These are phyloP conservation scores for Mallotus villosus DNA, from an alignment of 2,797 vertebrate genomes.

Conservation along the genomic window DNA sequence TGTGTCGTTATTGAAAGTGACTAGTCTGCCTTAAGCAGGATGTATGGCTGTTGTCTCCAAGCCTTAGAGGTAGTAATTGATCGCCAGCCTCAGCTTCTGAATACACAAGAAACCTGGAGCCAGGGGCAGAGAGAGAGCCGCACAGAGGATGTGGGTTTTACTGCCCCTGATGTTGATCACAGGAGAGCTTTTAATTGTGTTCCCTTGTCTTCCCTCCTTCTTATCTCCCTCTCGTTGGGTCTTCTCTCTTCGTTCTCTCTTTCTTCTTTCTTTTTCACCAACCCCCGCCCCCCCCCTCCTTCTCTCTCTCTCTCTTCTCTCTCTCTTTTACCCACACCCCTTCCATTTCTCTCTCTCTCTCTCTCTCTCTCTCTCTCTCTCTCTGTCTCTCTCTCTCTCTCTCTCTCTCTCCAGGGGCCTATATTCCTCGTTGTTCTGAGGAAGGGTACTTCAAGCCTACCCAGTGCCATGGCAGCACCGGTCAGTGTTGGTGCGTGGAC, in stretches of 20 bases:
- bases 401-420: constrained; percentile 73
- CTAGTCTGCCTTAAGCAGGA: constrained; percentile 7
- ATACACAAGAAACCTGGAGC: not conserved
- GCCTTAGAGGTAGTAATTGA: constrained; percentile 7
- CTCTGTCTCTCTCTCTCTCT: no score
- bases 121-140: not conserved
- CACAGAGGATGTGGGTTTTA: not conserved
- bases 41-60: constrained; percentile 10
- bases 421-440: constrained; percentile 90
- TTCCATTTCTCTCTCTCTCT: not conserved
- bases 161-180: not conserved
- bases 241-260: not conserved
- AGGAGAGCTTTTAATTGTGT: not conserved
- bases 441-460: constrained; percentile 95
- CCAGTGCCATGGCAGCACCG: constrained; percentile 91
- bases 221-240: constrained; percentile 11
- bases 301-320: not conserved
- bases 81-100: not conserved
- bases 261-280: not conserved
- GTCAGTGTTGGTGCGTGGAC: constrained; percentile 98
- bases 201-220: not conserved
- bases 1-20: constrained; percentile 10
- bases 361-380: not conserved
- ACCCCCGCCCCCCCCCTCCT: no score
- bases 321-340: not conserved